Evolutionary conservation across 2,888 invertebrate species (phyloP), one percentile per base, ranked within the genome.

Genomic region (Prenolepis imparis): DNA sequence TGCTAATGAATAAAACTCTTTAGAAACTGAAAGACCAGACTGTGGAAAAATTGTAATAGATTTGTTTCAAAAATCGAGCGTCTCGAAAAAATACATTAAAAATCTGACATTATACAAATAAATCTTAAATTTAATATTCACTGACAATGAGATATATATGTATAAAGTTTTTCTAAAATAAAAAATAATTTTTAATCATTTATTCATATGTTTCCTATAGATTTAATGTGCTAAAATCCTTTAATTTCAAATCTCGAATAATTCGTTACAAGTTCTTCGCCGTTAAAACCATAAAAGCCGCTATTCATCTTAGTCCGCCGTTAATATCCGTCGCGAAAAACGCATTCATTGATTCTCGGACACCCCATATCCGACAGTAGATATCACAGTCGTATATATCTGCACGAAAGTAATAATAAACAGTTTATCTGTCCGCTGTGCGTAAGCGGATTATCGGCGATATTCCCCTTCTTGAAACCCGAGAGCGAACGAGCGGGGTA

Each of bases 381-480:
- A 82, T 74, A 87, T 44, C 59, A 44, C 44, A 36, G n/a, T 24
- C 21, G 4, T 59, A 70, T 32, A 68, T 81, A 63, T 83, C 82
- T 28, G 72, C 77, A n/a, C 57, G 28, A 88, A 87, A 91, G 91
- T 90, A 93, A 93, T 92, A 92, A 93, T 91, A 93, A 93, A 93
- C 92, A 91, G 92, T 93, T 93, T 93, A 92, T 92, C 93, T 88
- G 88, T 90, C 86, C 83, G 88, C 83, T 85, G 89, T 88, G 85
- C 67, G 57, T 88, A 89, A 90, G 91, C 90, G 91, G 92, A 93
- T 93, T 92, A 93, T 89, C 88, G 86, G 73, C 70, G 77, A 83
- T 28, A 18, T 78, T 75, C 87, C 86, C 82, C 73, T 83, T 78
- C 85, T 84, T 80, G 89, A 88, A 90, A 91, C 88, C 73, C 87